Evolutionary conservation across 2,888 invertebrate genomes (phyloP).

Genomic region (Drosophila heteroneura): DNA sequence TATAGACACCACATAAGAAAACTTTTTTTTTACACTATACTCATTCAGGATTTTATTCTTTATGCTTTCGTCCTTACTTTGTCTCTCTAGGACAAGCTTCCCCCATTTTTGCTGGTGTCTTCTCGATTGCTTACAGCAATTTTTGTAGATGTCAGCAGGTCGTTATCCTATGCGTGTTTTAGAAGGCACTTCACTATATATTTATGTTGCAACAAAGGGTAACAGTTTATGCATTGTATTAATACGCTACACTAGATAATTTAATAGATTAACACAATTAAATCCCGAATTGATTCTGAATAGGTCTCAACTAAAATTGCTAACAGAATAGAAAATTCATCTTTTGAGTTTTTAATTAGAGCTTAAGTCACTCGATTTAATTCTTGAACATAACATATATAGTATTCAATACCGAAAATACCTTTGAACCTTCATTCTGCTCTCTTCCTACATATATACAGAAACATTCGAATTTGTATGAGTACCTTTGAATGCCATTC

Average conservation of each 20-base stretch:
- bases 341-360: conserved; percentile 3
- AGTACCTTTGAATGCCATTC: conserved; percentile 51
- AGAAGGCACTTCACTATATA: background rate
- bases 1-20: background rate
- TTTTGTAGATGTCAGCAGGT: background rate
- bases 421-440: conserved; percentile 23
- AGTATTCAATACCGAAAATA: conserved; percentile 20
- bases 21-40: background rate
- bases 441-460: background rate
- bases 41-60: background rate
- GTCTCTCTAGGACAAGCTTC: background rate
- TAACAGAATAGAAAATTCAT: background rate
- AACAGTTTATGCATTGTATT: background rate
- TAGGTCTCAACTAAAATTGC: background rate
- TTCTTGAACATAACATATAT: conserved; percentile 10
- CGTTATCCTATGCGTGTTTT: background rate
- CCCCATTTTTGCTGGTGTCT: background rate
- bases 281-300: background rate
- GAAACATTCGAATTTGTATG: conserved; percentile 5
- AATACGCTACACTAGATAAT: background rate
- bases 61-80: background rate
- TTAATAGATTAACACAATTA: background rate
- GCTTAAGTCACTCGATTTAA: background rate
- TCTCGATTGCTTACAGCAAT: background rate
- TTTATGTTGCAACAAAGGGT: background rate